Base-by-base conservation (phyloP, 1,140 invertebrate genomes). In the Eumeta japonica region DNA sequence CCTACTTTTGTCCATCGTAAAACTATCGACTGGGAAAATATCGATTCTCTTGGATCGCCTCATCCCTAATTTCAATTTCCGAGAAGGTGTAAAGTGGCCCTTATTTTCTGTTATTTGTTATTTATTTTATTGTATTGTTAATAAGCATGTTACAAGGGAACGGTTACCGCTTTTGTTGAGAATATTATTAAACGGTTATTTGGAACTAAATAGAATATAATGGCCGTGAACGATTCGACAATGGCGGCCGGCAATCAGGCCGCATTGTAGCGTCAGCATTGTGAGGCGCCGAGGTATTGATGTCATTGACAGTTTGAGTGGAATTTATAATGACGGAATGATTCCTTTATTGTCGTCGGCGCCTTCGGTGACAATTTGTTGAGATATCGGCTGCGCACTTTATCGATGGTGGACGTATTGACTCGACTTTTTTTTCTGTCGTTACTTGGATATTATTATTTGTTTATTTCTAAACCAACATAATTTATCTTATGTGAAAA, bases 61-160 rank as follows among this genome's bases (percentile, higher is more conserved):
- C n/a, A n/a, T n/a, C 50, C 48, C 60, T 66, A 62, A 60, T 65
- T 62, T 59, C 55, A 58, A 58, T 54, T 74, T 74, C 70, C 62
- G 59, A 70, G 66, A 74, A 74, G 62, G 70, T 74, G 70, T 74
- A 74, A 71, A 68, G 64, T 71, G 64, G 66, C 55, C 48, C 61
- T 66, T 67, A 61, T 66, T 68, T 67, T 62, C 50, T 62, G 58
- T 62, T 65, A 62, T 65, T 65, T 65, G 62, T 65, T 71, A 68
- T 67, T 74, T 74, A 73, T 71, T 65, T 74, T 71, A 71, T 74
- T 74, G 66, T 73, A 73, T 71, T 73, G 66, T 73, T 73, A 71
- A 73, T 73, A 73, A 67, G 64, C 63, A 60, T 62, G 65, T 48
- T 63, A 62, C n/a, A 71, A 62, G 68, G 62, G 55, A 63, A 29